These are phyloP conservation scores for Siderastrea siderea DNA, from an alignment of 92 coral and sea anemone species.

Conservation along the genomic window DNA sequence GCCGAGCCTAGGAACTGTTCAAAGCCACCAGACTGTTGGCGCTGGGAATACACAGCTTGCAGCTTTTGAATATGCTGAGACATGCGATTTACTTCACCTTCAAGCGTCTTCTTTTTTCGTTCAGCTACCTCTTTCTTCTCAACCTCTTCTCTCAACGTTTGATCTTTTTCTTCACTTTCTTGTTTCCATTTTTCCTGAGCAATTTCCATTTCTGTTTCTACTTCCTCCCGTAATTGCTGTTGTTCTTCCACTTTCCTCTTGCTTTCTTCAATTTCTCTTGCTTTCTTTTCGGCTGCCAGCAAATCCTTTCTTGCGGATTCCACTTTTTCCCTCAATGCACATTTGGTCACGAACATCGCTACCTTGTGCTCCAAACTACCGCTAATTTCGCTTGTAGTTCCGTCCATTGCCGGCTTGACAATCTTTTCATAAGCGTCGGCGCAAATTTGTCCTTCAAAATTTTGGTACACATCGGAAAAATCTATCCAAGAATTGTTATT, in stretches of 20 bases:
- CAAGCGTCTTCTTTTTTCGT: background rate
- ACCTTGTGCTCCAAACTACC: background rate
- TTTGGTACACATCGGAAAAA: conserved; percentile 9
- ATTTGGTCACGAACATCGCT: background rate
- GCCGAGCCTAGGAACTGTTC: background rate
- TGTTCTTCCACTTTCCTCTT: background rate
- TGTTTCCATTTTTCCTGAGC: conserved; percentile 4
- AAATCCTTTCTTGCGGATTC: background rate
- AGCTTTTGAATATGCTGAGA: background rate
- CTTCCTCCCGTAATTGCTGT: background rate
- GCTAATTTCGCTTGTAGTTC: background rate
- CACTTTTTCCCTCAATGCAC: background rate
- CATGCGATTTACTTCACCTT: background rate
- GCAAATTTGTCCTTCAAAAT: conserved; percentile 10
- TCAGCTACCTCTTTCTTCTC: conserved; percentile 12
- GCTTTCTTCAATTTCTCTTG: background rate
- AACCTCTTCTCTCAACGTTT: conserved; percentile 1
- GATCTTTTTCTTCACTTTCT: conserved; percentile 1
- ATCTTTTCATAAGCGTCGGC: background rate
- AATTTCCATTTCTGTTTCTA: background rate
- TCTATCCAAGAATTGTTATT: conserved; percentile 25
- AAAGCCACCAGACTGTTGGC: background rate
- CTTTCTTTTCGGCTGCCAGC: background rate
- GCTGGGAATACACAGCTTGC: background rate
- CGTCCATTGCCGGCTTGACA: background rate